Evolutionary conservation across 2,888 invertebrate species (phyloP).

Genomic region (Abrostola triplasia): DNA sequence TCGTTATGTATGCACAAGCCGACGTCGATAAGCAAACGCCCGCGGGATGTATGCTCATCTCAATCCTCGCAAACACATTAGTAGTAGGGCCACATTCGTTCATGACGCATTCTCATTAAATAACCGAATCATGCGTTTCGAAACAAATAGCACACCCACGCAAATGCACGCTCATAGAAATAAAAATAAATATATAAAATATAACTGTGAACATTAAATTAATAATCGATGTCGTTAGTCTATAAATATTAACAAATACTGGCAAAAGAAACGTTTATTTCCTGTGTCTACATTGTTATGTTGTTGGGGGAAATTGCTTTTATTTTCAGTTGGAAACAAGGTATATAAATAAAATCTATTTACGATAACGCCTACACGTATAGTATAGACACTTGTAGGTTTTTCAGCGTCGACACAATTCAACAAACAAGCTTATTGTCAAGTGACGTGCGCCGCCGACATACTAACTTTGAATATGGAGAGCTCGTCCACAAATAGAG

Average conservation of each 20-base stretch:
- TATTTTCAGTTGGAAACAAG: slow-evolving; percentile 69
- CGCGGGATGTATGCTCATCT: slow-evolving; percentile 55
- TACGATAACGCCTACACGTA: slow-evolving; percentile 35
- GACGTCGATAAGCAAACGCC: slow-evolving; percentile 55
- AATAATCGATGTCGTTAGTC: slow-evolving; percentile 51
- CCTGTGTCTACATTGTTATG: slow-evolving; percentile 60
- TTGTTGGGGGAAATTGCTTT: slow-evolving; percentile 70
- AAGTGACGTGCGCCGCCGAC: slow-evolving; percentile 58
- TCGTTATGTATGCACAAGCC: slow-evolving; percentile 55
- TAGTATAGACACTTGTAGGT: slow-evolving; percentile 29
- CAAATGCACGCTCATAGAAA: slow-evolving; percentile 35
- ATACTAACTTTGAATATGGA: slow-evolving; percentile 65
- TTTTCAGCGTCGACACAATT: slow-evolving; percentile 59
- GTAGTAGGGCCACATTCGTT: slow-evolving; percentile 41
- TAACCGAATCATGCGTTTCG: slow-evolving; percentile 44
- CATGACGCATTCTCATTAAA: slow-evolving; percentile 54
- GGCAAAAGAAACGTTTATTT: slow-evolving; percentile 60
- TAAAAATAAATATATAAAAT: slow-evolving; percentile 52
- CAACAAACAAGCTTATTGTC: slow-evolving; percentile 70
- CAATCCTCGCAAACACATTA: slow-evolving; percentile 54
- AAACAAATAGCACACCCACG: slow-evolving; percentile 54
- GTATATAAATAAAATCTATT: slow-evolving; percentile 65
- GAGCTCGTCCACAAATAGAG: slow-evolving; percentile 68
- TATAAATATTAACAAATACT: slow-evolving; percentile 55
- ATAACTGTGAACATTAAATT: slow-evolving; percentile 55